Conservation (phyloP, 1,140 invertebrate species). For the Probaryconus sp. region DNA sequence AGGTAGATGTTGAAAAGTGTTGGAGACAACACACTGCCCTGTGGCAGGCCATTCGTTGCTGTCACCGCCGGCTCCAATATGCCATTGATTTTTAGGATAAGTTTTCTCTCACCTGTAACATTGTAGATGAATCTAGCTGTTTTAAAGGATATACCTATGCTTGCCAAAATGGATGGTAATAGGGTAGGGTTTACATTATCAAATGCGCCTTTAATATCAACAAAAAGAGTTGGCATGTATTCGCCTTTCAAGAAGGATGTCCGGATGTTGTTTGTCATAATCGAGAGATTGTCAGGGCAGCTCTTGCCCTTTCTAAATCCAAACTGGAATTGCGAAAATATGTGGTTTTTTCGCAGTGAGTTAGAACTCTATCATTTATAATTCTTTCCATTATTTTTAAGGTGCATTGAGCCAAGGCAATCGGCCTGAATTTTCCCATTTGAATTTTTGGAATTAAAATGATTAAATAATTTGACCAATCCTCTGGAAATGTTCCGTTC, state of each 20-base stretch:
- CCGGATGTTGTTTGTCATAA: slow-evolving; percentile 1
- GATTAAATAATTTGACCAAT: slow-evolving; percentile 1
- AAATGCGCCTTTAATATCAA: slow-evolving; percentile 23
- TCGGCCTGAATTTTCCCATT: slow-evolving; percentile 18
- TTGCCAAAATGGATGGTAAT: neutral
- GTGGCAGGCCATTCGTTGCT: slow-evolving; percentile 6
- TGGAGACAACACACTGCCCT: slow-evolving; percentile 12
- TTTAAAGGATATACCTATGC: neutral
- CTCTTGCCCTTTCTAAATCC: slow-evolving; percentile 12
- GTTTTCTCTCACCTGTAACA: neutral
- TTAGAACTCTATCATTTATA: slow-evolving; percentile 12
- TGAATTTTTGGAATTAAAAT: slow-evolving; percentile 18
- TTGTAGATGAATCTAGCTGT: slow-evolving; percentile 8
- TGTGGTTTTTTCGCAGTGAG: neutral
- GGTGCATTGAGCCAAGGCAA: slow-evolving; percentile 17
- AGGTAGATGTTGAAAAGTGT: slow-evolving; percentile 8
- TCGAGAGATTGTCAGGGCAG: neutral
- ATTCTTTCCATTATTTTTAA: slow-evolving; percentile 36
- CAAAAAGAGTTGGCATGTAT: neutral
- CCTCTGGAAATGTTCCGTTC: neutral
- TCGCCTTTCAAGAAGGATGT: too few species aligned
- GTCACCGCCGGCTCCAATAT: neutral
- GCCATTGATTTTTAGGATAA: slow-evolving; percentile 7
- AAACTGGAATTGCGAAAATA: neutral
- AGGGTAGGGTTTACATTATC: slow-evolving; percentile 10